Base-by-base conservation (phyloP, 2,888 invertebrate species). In the Scaptomyza caliginosa region DNA sequence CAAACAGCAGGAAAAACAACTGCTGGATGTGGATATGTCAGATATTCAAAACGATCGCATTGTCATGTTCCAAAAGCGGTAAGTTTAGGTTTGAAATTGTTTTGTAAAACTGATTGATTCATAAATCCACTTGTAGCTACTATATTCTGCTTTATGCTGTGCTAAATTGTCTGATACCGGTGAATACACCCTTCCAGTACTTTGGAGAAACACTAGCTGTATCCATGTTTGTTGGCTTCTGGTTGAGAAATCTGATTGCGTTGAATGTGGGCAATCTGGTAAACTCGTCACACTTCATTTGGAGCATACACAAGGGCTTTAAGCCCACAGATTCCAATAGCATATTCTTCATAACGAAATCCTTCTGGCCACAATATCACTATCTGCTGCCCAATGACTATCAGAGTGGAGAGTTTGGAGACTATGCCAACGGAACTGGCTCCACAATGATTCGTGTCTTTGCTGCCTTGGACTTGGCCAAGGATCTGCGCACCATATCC, bases 51-150 rank as follows among this genome's bases (percentile, higher is more conserved):
- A 91, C 0, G 98, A 98, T 90, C 92, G 93, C 17, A 93, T 96
- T 19, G 94, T 97, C 5, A 95, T 95, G 94, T 94, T 96, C 84
- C 98, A 98, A 90, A 94, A 94, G 87, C 94, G 92, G 96, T 96
- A 90, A 91, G 91, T 30, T 3, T 2, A 0, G 0, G 0, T 8
- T 0, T 3, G 4, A 2, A 10, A 8, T 19, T 21, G 3, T 10
- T 11, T 2, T n/a, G 19, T 16, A 2, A 8, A 21, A 5, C 38
- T 3, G n/a, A 3, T 21, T 39, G 11, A 39, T 17, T 5, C 11
- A 59, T 51, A 1, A 21, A 49, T 72, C 2, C 4, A 19, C 13
- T 90, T 92, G 6, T 90, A 96, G 96, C 79, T 93, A 93, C 65
- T 96, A 93, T 77, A 95, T 95, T 94, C 74, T 94, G 0, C 76